Evolutionary conservation across 2,113 vertebrate species (phyloP).

Genomic region (Microtus ochrogaster): DNA sequence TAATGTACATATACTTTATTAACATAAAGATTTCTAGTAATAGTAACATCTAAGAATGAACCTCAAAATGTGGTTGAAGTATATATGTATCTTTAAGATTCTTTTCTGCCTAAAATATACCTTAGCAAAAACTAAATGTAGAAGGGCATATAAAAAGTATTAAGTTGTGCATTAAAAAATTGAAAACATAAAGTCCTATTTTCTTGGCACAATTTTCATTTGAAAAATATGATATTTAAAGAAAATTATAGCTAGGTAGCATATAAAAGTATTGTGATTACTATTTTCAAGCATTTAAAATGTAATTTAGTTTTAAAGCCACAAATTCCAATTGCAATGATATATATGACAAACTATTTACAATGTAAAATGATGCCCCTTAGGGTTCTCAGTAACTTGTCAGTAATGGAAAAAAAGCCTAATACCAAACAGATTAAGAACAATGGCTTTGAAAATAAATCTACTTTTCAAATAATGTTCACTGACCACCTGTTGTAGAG

Average conservation of each 20-base stretch:
- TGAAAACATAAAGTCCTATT: neutral
- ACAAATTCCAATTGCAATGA: neutral
- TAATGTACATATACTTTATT: neutral
- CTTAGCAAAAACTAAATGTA: neutral
- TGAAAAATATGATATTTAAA: neutral
- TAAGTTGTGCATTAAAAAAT: neutral
- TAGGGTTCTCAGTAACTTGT: neutral
- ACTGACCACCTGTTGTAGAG: neutral
- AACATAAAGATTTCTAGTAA: neutral
- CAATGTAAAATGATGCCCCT: neutral
- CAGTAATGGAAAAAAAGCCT: neutral
- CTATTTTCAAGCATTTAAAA: neutral
- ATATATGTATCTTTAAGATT: neutral
- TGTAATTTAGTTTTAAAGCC: neutral
- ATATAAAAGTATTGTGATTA: neutral
- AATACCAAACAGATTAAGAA: neutral
- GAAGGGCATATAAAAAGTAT: neutral
- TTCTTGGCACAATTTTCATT: neutral
- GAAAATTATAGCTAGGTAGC: neutral
- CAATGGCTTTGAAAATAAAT: neutral
- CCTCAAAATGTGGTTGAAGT: neutral
- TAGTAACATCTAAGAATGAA: neutral
- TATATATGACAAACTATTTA: slow-evolving; percentile 25
- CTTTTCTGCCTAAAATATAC: neutral
- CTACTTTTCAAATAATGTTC: neutral